Percentiles rank a stretch among this genome's conserved stretches.
These are phyloP conservation scores for Sacculina carcini DNA, from an alignment of 2,888 invertebrate species.

Conservation along the genomic window DNA sequence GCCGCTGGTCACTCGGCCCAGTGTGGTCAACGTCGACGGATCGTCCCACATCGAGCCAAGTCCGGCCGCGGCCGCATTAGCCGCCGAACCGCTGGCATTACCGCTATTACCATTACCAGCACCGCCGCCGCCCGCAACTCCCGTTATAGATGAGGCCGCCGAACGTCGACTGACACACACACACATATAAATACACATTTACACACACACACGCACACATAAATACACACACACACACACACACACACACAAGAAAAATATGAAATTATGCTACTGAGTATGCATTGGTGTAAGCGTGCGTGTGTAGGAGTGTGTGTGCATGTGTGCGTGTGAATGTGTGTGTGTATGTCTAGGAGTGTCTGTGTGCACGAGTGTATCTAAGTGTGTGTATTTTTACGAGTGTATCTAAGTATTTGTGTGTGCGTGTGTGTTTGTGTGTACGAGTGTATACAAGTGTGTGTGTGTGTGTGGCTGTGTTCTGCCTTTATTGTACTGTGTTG, in stretches of 20 bases:
- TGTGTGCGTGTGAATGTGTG: neutral
- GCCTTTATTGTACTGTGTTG: no score
- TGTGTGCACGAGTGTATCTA: neutral
- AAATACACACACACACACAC: neutral
- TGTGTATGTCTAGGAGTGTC: neutral
- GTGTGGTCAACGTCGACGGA: conserved; percentile 12
- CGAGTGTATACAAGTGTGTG: no score
- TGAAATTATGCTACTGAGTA: neutral
- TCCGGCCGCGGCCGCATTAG: conserved; percentile 11
- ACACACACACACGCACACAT: neutral
- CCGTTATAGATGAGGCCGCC: neutral
- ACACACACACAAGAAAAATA: neutral
- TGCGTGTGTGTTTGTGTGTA: no score
- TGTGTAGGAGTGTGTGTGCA: neutral
- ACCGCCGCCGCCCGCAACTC: neutral
- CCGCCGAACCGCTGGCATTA: conserved; percentile 11
- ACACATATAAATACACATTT: neutral
- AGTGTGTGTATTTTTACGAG: no score
- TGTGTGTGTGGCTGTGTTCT: no score
- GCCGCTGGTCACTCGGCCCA: conserved; percentile 11
- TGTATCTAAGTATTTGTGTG: no score
- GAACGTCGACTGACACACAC: neutral
- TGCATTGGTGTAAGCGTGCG: neutral
- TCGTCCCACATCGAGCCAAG: conserved; percentile 13
- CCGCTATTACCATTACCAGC: neutral